Percentiles rank a stretch among this genome's conserved stretches.
Conservation (phyloP, 2,797 vertebrate species). For the Anguilla anguilla region DNA sequence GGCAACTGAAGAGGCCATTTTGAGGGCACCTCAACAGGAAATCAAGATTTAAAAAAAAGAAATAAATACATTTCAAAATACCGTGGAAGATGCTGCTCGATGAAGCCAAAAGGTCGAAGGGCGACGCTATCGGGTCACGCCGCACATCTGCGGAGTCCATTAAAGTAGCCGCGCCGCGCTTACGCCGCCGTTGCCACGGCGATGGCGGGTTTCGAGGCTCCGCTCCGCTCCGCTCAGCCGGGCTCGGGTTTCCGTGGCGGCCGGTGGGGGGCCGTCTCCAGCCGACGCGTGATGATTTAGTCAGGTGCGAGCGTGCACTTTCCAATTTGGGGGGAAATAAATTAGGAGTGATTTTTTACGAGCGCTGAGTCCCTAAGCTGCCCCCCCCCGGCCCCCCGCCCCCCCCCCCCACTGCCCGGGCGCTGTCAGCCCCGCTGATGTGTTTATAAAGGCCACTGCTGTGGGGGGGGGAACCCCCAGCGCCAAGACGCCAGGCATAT, state of each 20-base stretch:
- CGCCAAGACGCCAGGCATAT: conserved; percentile 45
- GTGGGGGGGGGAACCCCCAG: conserved; percentile 49
- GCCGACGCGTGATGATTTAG: conserved; percentile 99
- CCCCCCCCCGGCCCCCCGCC: conserved; percentile 75
- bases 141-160: conserved; percentile 95
- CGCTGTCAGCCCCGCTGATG: conserved; percentile 92
- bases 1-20: neutral
- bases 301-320: conserved; percentile 99
- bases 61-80: neutral
- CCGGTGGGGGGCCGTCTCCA: conserved; percentile 94
- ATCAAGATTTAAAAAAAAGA: conserved; percentile 49
- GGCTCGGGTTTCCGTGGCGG: conserved; percentile 92
- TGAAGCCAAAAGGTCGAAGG: conserved; percentile 46
- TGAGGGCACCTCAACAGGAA: neutral
- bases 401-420: conserved; percentile 77
- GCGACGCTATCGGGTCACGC: conserved; percentile 62
- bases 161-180: conserved; percentile 67
- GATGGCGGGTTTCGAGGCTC: conserved; percentile 6
- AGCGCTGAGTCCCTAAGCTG: conserved; percentile 76
- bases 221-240: conserved; percentile 89
- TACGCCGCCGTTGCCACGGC: conserved; percentile 79
- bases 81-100: conserved; percentile 47
- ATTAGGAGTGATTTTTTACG: conserved; percentile 99
- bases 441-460: conserved; percentile 91
- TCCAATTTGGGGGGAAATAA: conserved; percentile 99